Conservation (phyloP, 2,888 invertebrate genomes). For the Leucophenga maculata region DNA sequence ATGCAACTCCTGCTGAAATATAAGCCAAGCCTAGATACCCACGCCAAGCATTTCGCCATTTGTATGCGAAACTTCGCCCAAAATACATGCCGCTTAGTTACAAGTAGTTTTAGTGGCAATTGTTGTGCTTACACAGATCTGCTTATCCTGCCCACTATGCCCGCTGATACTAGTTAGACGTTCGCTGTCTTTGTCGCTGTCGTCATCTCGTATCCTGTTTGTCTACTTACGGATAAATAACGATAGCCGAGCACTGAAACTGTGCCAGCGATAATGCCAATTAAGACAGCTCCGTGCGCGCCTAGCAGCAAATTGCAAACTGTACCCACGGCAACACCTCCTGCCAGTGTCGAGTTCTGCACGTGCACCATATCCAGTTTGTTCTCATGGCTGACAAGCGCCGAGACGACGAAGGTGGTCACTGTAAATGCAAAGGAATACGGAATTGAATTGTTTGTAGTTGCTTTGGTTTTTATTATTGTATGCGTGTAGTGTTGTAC, state of each 20-base stretch:
- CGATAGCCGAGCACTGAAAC: conserved; percentile 88
- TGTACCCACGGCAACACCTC: conserved; percentile 93
- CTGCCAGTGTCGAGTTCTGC: conserved; percentile 94
- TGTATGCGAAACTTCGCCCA: not conserved
- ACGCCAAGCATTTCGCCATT: not conserved
- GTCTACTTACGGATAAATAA: conserved; percentile 79
- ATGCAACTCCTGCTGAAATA: not conserved
- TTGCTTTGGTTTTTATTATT: too few relatives aligned
- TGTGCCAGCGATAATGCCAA: conserved; percentile 84
- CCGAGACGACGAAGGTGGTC: conserved; percentile 87
- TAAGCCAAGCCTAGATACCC: too few relatives aligned
- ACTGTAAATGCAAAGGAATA: conserved; percentile 72
- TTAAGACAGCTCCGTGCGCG: conserved; percentile 85
- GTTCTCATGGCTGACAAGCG: conserved; percentile 80
- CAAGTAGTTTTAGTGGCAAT: conserved; percentile 2
- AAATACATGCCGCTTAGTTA: conserved; percentile 3
- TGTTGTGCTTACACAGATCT: not conserved
- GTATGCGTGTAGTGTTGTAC: too few relatives aligned
- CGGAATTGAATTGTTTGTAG: not conserved
- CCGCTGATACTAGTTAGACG: conserved; percentile 16
- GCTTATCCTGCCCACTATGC: too few relatives aligned
- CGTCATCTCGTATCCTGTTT: not conserved
- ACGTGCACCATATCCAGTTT: conserved; percentile 94
- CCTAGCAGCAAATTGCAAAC: conserved; percentile 86
- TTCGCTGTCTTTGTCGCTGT: not conserved